Percentiles rank a stretch among this genome's conserved stretches.
phyloP scores from a whole-genome alignment of 92 coral and sea anemone species.

The Scolanthus callimorphus region DNA sequence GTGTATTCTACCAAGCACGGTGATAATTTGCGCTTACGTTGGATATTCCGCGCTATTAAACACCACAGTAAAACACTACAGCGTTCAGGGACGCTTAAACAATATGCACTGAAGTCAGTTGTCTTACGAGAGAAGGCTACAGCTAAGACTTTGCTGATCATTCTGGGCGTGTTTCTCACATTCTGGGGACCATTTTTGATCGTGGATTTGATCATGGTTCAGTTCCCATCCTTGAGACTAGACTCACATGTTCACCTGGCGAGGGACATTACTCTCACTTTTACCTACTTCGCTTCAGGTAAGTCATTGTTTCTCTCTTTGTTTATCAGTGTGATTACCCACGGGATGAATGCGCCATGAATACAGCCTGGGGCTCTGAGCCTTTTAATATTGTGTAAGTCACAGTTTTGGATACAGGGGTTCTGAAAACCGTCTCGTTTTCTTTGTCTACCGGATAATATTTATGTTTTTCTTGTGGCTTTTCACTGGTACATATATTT shows the following conservation, averaged over 20 bases:
- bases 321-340: too few species aligned
- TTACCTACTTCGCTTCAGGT: conserved; percentile 63
- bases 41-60: conserved; percentile 14
- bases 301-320: too few species aligned
- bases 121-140: conserved; percentile 29
- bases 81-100: conserved; percentile 2
- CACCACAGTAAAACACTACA: conserved; percentile 10
- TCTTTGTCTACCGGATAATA: too few species aligned
- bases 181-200: conserved; percentile 32
- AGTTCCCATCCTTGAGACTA: conserved; percentile 3
- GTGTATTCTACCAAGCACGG: conserved; percentile 11
- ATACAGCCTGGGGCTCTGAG: too few species aligned
- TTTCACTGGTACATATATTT: too few species aligned
- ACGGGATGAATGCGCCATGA: too few species aligned
- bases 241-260: conserved; percentile 24
- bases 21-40: conserved; percentile 10
- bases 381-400: too few species aligned
- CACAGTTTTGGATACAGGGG: too few species aligned
- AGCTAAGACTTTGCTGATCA: conserved; percentile 24
- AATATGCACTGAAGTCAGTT: conserved; percentile 10
- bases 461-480: too few species aligned
- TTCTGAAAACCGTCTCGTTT: too few species aligned
- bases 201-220: conserved; percentile 22
- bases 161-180: conserved; percentile 16
- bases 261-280: conserved; percentile 56